Evolutionary conservation across 2,113 vertebrate species (phyloP).

Genomic region (Callorhinus ursinus): DNA sequence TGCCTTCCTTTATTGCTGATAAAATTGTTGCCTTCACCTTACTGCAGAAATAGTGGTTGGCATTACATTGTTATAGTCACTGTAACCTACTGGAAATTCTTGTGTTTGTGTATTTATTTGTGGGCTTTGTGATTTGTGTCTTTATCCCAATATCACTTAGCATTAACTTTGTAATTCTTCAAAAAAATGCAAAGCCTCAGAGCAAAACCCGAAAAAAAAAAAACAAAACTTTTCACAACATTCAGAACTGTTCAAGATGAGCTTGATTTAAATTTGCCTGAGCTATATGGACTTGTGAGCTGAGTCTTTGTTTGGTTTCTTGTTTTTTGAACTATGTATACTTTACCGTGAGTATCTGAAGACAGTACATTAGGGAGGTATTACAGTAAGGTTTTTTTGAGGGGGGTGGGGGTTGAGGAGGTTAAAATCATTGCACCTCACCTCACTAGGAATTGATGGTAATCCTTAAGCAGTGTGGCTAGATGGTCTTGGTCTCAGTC

Average conservation of each 20-base stretch:
- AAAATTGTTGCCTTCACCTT: conserved; percentile 52
- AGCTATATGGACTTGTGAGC: background rate
- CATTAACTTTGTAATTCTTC: conserved; percentile 27
- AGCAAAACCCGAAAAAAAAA: background rate
- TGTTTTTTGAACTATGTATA: background rate
- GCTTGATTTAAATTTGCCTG: background rate
- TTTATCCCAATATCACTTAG: background rate
- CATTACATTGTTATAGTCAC: background rate
- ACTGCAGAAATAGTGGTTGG: conserved; percentile 19
- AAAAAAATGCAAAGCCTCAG: conserved; percentile 37
- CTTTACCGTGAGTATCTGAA: background rate
- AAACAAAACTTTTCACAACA: background rate
- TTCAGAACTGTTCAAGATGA: conserved; percentile 1
- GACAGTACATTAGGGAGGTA: background rate
- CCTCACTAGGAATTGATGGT: background rate
- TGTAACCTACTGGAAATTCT: background rate
- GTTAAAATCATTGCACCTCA: background rate
- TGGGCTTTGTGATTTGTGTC: background rate
- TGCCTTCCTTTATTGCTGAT: conserved; percentile 57
- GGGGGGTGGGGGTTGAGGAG: no score
- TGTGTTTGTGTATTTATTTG: background rate
- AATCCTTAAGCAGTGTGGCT: background rate
- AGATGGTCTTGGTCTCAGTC: background rate
- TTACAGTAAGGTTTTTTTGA: background rate
- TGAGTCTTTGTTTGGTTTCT: background rate